Percentiles rank a stretch among this genome's conserved stretches.
These are phyloP conservation scores for Polydrusus tereticollis DNA, from an alignment of 2,888 invertebrate genomes.

Conservation along the genomic window DNA sequence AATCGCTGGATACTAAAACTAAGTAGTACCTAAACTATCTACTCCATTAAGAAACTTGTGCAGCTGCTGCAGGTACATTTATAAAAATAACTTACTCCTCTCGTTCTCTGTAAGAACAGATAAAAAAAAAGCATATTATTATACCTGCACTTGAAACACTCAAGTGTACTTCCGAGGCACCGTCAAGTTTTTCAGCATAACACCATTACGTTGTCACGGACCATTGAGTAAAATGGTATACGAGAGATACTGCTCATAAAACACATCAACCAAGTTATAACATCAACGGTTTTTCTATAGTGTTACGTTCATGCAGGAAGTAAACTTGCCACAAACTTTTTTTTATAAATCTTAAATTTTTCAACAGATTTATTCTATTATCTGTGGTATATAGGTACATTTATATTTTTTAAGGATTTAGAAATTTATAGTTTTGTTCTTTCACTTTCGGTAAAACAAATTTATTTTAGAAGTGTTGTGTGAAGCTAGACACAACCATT, in stretches of 20 bases:
- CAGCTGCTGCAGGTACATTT: too few species aligned
- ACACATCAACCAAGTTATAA: constrained; percentile 10
- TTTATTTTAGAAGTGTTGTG: too few species aligned
- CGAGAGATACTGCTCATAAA: constrained; percentile 37
- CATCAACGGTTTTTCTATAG: constrained; percentile 1
- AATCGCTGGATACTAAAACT: too few species aligned
- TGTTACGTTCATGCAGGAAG: constrained; percentile 13
- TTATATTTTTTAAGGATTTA: too few species aligned
- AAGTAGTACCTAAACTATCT: too few species aligned
- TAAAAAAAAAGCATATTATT: neutral
- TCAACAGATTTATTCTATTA: neutral
- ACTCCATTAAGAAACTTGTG: too few species aligned
- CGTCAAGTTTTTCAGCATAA: constrained; percentile 14
- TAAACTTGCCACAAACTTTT: neutral
- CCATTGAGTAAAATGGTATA: constrained; percentile 36
- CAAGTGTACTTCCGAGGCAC: constrained; percentile 34
- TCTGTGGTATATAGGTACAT: too few species aligned
- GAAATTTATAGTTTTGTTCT: too few species aligned
- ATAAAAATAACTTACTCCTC: too few species aligned
- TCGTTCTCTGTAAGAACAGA: neutral
- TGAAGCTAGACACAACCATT: too few species aligned
- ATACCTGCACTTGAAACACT: constrained; percentile 28
- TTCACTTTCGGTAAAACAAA: too few species aligned
- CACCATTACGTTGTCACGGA: constrained; percentile 29
- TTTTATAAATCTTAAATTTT: neutral